phyloP scores from a whole-genome alignment of 2,113 vertebrate species.

The Clinocottus analis region DNA sequence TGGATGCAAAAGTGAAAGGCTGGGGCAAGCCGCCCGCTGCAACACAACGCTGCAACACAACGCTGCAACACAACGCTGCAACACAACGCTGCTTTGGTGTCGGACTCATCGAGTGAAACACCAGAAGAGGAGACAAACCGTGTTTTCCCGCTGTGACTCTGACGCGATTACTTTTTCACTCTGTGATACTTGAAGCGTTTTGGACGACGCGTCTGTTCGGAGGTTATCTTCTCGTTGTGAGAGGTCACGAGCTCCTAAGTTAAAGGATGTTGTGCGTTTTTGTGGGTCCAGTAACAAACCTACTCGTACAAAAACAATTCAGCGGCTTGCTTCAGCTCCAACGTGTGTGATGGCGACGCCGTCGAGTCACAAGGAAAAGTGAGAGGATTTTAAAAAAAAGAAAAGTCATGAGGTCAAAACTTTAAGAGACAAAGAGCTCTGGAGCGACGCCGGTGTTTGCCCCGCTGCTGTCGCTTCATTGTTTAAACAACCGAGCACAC shows the following conservation, averaged over 20 bases:
- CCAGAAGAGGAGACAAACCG: conserved; percentile 24
- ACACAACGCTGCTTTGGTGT: not conserved
- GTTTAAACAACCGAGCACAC: conserved; percentile 48
- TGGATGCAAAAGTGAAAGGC: too few species aligned
- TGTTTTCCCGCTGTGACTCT: conserved; percentile 38
- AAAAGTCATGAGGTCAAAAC: not conserved
- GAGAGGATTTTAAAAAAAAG: not conserved
- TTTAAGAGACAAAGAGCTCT: conserved; percentile 26
- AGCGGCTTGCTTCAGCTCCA: not conserved
- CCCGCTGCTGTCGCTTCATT: conserved; percentile 64
- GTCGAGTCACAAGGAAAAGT: conserved; percentile 10
- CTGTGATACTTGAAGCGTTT: conserved; percentile 39
- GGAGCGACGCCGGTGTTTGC: conserved; percentile 44
- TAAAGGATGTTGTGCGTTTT: conserved; percentile 40
- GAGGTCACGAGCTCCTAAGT: conserved; percentile 68
- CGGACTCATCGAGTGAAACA: conserved; percentile 20
- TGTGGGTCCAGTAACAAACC: conserved; percentile 12
- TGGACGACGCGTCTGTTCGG: conserved; percentile 36
- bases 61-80: conserved; percentile 7
- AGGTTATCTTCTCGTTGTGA: conserved; percentile 62
- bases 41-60: not conserved
- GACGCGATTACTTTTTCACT: conserved; percentile 44
- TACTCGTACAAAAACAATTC: not conserved
- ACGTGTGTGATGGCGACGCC: not conserved
- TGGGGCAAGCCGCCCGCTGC: too few species aligned